phyloP scores from a whole-genome alignment of 2,797 vertebrate genomes.

The Synaphobranchus kaupii region DNA sequence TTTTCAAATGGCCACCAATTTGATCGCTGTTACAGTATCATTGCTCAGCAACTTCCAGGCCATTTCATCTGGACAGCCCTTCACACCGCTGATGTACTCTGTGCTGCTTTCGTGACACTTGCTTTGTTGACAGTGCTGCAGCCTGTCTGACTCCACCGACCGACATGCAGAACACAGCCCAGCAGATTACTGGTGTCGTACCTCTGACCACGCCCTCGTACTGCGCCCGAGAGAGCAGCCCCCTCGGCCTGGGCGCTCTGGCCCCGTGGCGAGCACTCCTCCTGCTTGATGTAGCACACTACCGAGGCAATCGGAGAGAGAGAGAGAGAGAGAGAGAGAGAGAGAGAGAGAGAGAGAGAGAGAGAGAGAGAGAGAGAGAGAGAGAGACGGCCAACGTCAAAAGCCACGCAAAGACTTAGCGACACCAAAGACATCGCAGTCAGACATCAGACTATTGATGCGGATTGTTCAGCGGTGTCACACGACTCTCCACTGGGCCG shows the following conservation, averaged over 20 bases:
- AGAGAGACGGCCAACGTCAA: neutral
- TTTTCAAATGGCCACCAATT: too few relatives aligned
- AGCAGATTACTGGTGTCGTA: constrained; percentile 45
- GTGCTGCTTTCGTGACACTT: neutral
- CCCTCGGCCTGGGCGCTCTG: constrained; percentile 81
- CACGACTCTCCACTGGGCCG: neutral
- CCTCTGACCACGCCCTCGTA: constrained; percentile 87
- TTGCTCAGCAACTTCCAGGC: too few relatives aligned
- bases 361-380: neutral
- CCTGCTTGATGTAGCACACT: constrained; percentile 84
- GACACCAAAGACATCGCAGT: neutral
- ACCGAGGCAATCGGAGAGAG: constrained; percentile 49
- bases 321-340: neutral
- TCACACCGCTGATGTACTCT: too few relatives aligned
- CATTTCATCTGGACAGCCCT: too few relatives aligned
- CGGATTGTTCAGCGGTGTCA: neutral
- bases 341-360: neutral
- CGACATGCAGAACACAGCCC: neutral
- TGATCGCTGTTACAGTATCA: too few relatives aligned
- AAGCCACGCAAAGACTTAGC: neutral
- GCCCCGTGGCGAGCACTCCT: constrained; percentile 83
- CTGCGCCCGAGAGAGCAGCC: constrained; percentile 81
- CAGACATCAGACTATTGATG: neutral
- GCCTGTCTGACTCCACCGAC: neutral
- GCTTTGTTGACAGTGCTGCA: neutral